Conservation (phyloP, 1,140 invertebrate genomes). For the Orussus abietinus region DNA sequence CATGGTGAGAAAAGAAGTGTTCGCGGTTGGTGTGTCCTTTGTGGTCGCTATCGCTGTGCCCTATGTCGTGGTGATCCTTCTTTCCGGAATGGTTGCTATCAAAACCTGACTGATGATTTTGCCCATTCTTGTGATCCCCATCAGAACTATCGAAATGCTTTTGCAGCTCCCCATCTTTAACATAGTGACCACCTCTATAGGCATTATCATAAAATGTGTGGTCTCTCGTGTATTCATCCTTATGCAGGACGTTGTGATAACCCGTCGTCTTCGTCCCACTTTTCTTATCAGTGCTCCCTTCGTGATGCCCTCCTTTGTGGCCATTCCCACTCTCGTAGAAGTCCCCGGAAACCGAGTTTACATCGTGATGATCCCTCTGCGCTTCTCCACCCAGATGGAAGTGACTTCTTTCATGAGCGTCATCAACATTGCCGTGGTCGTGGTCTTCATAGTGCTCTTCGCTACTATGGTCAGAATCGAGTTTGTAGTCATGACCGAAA, state of each 20-base stretch:
- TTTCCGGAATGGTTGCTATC: constrained; percentile 41
- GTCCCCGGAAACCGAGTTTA: neutral
- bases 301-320: constrained; percentile 3
- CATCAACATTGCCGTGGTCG: neutral
- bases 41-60: constrained; percentile 36
- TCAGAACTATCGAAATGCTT: constrained; percentile 42
- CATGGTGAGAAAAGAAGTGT: constrained; percentile 23
- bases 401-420: neutral
- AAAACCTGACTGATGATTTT: constrained; percentile 43
- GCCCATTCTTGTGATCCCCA: constrained; percentile 48
- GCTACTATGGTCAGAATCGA: neutral
- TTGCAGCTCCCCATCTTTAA: constrained; percentile 48
- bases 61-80: constrained; percentile 40
- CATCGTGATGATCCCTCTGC: neutral
- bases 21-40: constrained; percentile 29
- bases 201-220: constrained; percentile 63
- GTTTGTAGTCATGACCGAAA: neutral
- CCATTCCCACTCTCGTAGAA: neutral
- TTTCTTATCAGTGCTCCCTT: constrained; percentile 34
- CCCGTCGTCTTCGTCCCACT: constrained; percentile 62
- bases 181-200: constrained; percentile 56
- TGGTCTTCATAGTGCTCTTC: neutral
- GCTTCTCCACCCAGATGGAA: neutral
- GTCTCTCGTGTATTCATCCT: constrained; percentile 65
- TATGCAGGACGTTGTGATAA: constrained; percentile 62